A percentile compares a stretch with the other conserved stretches of the same genome.
phyloP scores from a whole-genome alignment of 2,113 vertebrate species.

The Poecile atricapillus region DNA sequence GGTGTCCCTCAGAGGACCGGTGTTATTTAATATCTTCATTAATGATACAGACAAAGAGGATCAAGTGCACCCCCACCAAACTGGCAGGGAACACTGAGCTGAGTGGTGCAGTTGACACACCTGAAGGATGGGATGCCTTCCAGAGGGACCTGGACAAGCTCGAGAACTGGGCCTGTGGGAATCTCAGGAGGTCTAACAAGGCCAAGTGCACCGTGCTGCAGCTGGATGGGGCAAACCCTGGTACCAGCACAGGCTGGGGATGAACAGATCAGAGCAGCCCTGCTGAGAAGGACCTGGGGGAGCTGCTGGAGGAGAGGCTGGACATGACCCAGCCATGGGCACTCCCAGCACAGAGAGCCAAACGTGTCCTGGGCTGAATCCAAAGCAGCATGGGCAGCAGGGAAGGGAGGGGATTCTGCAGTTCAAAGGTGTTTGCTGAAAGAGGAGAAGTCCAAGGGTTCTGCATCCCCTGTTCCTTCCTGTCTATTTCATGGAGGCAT shows the following conservation, averaged over 20 bases:
- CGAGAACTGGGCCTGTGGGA: neutral
- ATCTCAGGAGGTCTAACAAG: neutral
- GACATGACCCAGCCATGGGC: neutral
- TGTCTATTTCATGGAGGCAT: neutral
- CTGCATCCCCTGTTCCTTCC: neutral
- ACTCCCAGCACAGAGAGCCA: neutral
- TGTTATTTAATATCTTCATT: neutral
- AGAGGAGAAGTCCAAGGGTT: neutral
- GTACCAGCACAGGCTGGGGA: neutral
- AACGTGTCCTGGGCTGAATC: neutral
- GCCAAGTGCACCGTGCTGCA: neutral
- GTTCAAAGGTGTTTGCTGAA: neutral
- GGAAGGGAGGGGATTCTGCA: neutral
- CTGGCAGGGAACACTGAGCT: rapidly evolving
- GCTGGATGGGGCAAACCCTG: neutral
- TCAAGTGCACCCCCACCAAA: neutral
- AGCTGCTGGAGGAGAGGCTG: neutral
- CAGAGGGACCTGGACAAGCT: neutral
- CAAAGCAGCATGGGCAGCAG: neutral
- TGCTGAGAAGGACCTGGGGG: neutral
- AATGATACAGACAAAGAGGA: neutral
- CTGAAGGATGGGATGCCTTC: neutral
- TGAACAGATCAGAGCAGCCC: neutral
- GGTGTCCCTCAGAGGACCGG: neutral
- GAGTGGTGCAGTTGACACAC: neutral